Evolutionary conservation across 2,888 invertebrate species (phyloP), one percentile per base, ranked within the genome.

Genomic region (Chouioia cunea): DNA sequence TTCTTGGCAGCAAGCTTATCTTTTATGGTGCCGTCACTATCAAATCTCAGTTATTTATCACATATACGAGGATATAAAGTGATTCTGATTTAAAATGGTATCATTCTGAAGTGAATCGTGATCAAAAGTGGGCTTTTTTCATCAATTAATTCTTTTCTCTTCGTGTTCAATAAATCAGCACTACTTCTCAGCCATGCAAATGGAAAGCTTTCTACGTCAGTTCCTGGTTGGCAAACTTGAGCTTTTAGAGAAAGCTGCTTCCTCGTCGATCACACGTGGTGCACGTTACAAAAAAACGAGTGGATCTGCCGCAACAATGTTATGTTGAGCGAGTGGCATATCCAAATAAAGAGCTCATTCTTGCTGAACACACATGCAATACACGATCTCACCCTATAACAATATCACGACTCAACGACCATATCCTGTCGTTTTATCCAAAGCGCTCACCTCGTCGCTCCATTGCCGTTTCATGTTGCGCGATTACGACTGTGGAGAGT

Each of bases 401-500:
- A 70, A 75, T 75, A 71, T 64, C 63, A 71, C 73, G 74, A 74
- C 59, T 73, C 73, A 73, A 69, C 73, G 74, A 65, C 72, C 70
- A 68, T 69, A 73, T 73, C 75, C 71, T 74, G 71, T 71, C 73
- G 69, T 74, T 74, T 73, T 64, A 73, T 73, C 71, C 52, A 48
- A 46, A 36, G 65, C 44, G 44, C 18, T n/a, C 16, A 10, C 46
- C 65, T 50, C 47, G 36, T 53, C 59, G 56, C 60, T 36, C 72
- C 75, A 79, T 78, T 79, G 78, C 77, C 60, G 69, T 79, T 78
- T 66, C 76, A 74, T 78, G 79, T 79, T 76, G 63, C 65, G 70
- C 76, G 77, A 78, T 79, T 78, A 73, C 67, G 50, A 50, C 53
- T 59, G n/a, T 12, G 50, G 10, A 60, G 48, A 43, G 52, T 23